Conservation (phyloP, 1,140 invertebrate species). For the Musca vetustissima region DNA sequence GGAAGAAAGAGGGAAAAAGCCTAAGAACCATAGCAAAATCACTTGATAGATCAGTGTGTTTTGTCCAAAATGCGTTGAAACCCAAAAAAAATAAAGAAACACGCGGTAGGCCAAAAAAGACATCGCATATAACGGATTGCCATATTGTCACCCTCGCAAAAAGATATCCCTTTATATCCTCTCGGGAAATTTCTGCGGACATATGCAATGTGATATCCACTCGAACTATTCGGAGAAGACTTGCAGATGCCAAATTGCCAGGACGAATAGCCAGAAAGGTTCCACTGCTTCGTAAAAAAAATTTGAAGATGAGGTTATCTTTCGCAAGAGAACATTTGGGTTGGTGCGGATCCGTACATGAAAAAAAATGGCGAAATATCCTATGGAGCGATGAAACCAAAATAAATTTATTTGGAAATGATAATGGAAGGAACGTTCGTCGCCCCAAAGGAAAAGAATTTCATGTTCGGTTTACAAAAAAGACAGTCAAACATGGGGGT, state of each 20-base stretch:
- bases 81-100: not conserved
- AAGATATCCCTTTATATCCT: not conserved
- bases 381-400: conserved; percentile 5
- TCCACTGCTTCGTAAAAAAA: not conserved
- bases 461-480: too few relatives aligned
- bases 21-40: not conserved
- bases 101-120: not conserved
- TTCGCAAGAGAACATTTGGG: too few relatives aligned
- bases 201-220: not conserved
- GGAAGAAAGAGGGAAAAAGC: too few relatives aligned
- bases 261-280: not conserved
- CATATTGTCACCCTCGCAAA: not conserved
- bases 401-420: not conserved
- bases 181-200: not conserved
- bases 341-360: not conserved
- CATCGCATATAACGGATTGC: not conserved
- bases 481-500: too few relatives aligned
- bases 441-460: too few relatives aligned
- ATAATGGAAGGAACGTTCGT: not conserved
- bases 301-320: too few relatives aligned
- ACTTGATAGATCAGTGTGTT: too few relatives aligned
- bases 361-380: conserved; percentile 11
- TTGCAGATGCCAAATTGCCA: too few relatives aligned
- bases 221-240: not conserved
- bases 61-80: conserved; percentile 6